A percentile compares a stretch with the other conserved stretches of the same genome.
Conservation (phyloP, 2,113 vertebrate species). For the Lanius collurio region DNA sequence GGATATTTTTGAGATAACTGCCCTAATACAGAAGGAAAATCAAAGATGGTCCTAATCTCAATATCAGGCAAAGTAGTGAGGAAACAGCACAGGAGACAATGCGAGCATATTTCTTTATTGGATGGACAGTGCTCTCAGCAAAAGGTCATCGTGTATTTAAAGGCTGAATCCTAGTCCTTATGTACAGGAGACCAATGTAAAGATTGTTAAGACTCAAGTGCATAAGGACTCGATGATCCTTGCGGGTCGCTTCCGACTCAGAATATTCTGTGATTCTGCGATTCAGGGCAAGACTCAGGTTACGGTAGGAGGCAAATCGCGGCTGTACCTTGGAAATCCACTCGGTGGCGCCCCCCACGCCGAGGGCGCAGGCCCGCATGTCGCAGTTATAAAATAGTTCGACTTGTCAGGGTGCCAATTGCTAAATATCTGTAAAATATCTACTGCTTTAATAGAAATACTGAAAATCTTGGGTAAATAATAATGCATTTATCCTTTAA, state of each 20-base stretch:
- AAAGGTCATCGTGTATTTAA: neutral
- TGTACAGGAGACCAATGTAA: neutral
- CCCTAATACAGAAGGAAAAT: neutral
- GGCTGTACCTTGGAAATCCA: neutral
- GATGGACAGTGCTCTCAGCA: neutral
- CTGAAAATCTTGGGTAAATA: neutral
- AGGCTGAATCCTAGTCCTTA: neutral
- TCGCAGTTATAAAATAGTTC: neutral
- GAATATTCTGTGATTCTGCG: neutral
- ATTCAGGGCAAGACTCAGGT: accelerated
- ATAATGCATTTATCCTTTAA: neutral
- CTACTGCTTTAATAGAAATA: neutral
- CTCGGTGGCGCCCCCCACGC: neutral
- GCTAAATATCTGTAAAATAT: neutral
- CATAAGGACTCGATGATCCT: neutral
- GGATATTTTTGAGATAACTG: neutral
- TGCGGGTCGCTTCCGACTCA: neutral
- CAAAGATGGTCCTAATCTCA: neutral
- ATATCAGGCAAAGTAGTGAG: neutral
- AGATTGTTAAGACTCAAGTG: neutral
- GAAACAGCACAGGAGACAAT: neutral
- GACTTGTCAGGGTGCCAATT: neutral
- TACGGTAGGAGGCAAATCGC: neutral
- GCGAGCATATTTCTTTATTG: neutral
- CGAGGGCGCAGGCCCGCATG: too few species aligned